phyloP scores from a whole-genome alignment of 2,888 invertebrate genomes.

The Synergus japonicus region DNA sequence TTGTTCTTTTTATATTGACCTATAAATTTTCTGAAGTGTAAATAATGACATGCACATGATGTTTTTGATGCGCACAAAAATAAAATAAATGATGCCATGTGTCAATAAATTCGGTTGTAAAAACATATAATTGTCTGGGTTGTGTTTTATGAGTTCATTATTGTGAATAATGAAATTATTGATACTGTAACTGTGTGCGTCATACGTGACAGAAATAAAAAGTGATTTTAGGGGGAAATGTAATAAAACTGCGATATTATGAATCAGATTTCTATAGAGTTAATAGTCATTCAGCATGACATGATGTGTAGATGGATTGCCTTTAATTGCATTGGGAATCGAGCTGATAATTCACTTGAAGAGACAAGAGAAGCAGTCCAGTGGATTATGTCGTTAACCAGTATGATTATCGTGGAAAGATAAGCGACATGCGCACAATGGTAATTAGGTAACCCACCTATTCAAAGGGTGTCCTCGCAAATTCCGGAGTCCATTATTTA shows the following conservation, averaged over 20 bases:
- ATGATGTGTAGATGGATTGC: constrained; percentile 49
- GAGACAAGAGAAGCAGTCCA: constrained; percentile 34
- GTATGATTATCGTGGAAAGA: constrained; percentile 40
- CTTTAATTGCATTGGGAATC: constrained; percentile 53
- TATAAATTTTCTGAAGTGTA: too few relatives aligned
- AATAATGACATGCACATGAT: not conserved
- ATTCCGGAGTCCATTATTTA: constrained; percentile 39
- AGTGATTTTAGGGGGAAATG: not conserved
- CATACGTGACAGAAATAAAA: not conserved
- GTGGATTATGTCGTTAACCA: constrained; percentile 41
- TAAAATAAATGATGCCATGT: not conserved
- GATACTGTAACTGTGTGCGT: not conserved
- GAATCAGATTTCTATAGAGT: not conserved
- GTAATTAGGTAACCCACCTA: constrained; percentile 37
- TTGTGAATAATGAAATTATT: not conserved
- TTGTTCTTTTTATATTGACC: too few relatives aligned
- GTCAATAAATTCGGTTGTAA: not conserved
- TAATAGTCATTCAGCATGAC: not conserved
- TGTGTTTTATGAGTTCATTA: not conserved
- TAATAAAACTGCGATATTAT: not conserved
- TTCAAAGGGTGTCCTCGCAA: constrained; percentile 37
- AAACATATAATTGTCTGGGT: not conserved
- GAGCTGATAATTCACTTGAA: constrained; percentile 37
- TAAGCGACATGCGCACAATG: constrained; percentile 41
- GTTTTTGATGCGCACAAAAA: not conserved